Evolutionary conservation across 2,797 vertebrate species (phyloP).

Genomic region (Merluccius polli): DNA sequence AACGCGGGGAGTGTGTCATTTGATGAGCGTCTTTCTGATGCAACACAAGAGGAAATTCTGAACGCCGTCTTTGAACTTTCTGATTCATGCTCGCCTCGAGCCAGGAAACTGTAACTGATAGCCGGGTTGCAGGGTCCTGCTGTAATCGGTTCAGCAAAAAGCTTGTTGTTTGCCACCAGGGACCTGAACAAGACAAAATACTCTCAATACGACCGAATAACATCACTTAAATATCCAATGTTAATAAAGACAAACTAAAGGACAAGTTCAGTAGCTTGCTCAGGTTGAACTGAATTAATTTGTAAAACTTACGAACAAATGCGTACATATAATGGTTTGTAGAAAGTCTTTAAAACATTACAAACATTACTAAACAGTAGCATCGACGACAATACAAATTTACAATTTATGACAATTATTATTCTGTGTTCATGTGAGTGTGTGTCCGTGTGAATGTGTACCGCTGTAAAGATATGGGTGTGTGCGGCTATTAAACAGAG

Average conservation of each 20-base stretch:
- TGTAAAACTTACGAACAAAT: background rate
- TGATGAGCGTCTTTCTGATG: slow-evolving; percentile 20
- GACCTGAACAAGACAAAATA: background rate
- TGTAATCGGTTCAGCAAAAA: slow-evolving; percentile 14
- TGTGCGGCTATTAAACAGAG: slow-evolving; percentile 48
- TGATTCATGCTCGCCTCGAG: slow-evolving; percentile 25
- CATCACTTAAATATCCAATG: background rate
- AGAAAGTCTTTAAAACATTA: background rate
- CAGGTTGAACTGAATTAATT: background rate
- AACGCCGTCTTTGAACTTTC: slow-evolving; percentile 43
- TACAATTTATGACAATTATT: background rate
- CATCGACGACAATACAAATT: background rate
- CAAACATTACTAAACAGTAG: no score
- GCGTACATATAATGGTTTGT: background rate
- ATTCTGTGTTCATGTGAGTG: background rate
- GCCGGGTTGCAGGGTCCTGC: slow-evolving; percentile 14
- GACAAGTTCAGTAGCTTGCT: background rate
- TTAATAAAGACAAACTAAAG: background rate
- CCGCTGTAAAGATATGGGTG: slow-evolving; percentile 16
- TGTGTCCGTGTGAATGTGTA: background rate
- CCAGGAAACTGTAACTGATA: slow-evolving; percentile 24
- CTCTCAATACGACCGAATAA: background rate
- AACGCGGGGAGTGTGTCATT: slow-evolving; percentile 34
- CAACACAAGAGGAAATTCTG: slow-evolving; percentile 36
- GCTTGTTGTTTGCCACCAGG: background rate